phyloP scores from a whole-genome alignment of 2,113 vertebrate species.

The Verasper variegatus region DNA sequence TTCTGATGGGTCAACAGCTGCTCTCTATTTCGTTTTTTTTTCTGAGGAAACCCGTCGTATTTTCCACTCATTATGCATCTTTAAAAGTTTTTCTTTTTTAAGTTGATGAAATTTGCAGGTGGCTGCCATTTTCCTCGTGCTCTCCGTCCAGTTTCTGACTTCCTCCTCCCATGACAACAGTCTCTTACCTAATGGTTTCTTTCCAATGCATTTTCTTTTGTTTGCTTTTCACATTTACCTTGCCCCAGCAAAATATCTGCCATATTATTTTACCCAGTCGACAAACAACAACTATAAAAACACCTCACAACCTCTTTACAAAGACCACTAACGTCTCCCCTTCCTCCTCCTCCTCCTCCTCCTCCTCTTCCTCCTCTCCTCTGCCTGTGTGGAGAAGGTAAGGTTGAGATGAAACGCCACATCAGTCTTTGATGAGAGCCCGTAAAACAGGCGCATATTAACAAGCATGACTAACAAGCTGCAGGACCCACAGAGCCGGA shows the following conservation, averaged over 20 bases:
- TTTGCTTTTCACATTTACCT: not conserved
- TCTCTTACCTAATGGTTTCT: constrained; percentile 5
- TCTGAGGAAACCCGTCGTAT: not conserved
- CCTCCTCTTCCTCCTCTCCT: constrained; percentile 14
- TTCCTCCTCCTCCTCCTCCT: constrained; percentile 8
- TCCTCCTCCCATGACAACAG: not conserved
- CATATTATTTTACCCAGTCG: too few species aligned
- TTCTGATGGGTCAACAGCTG: constrained; percentile 23
- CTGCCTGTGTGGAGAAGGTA: constrained; percentile 64
- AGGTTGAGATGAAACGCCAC: constrained; percentile 76
- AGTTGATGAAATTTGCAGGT: constrained; percentile 14
- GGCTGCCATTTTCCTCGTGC: not conserved
- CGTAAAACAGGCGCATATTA: constrained; percentile 78
- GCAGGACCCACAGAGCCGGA: constrained; percentile 64
- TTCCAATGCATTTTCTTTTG: not conserved
- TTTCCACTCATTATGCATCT: not conserved
- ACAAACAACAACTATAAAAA: not conserved
- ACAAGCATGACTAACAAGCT: constrained; percentile 82
- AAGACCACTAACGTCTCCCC: constrained; percentile 21
- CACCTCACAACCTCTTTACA: not conserved
- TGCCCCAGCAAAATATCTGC: not conserved
- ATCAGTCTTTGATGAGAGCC: constrained; percentile 77
- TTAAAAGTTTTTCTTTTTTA: not conserved
- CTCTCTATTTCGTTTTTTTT: constrained; percentile 12
- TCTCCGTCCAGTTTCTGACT: not conserved